Base-by-base conservation (phyloP, 2,113 vertebrate species). In the Stercorarius parasiticus region DNA sequence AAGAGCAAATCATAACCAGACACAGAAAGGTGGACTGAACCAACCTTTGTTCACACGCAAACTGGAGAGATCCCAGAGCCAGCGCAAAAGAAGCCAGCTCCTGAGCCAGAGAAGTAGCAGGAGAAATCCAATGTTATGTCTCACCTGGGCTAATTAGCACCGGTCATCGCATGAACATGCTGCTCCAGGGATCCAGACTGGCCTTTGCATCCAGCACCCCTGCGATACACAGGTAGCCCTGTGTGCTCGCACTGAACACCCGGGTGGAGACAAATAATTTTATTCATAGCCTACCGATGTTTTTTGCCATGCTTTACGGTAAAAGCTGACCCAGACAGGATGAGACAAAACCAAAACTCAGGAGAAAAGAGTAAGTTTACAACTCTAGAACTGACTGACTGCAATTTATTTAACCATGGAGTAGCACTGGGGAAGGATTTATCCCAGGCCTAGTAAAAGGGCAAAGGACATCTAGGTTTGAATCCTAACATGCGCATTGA, bases 101-200 rank as follows among this genome's bases (percentile, higher is more conserved):
- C 29, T 3, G 15, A 72, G 64, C 45, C 30, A 30, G 45, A 49
- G 49, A 5, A 56, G 15, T 1, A 25, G 36, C 0, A 22, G 43
- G 5, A 79, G 45, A 67, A 38, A 32, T 49, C 7, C 70, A 38
- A 0, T 1, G 17, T 1, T 43, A 13, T 36, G 16, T 65, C 67
- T 42, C 32, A 16, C 22, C 58, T 59, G 50, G 17, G 11, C 26
- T 50, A 29, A 30, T 3, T 0, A 59, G 43, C 30, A 70, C 13
- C 9, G 3, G 27, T 5, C 61, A 25, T 0, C 15, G 36, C 29
- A 23, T 6, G 6, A 5, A 40, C 0, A 0, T 5, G 38, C n/a
- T 47, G n/a, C 62, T 58, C 47, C 52, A 30, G 22, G 58, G 38
- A 30, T 30, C 34, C 73, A 69, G 6, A 18, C 0, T 2, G 12